phyloP scores from a whole-genome alignment of 2,888 invertebrate species.

The Tetragonisca angustula region DNA sequence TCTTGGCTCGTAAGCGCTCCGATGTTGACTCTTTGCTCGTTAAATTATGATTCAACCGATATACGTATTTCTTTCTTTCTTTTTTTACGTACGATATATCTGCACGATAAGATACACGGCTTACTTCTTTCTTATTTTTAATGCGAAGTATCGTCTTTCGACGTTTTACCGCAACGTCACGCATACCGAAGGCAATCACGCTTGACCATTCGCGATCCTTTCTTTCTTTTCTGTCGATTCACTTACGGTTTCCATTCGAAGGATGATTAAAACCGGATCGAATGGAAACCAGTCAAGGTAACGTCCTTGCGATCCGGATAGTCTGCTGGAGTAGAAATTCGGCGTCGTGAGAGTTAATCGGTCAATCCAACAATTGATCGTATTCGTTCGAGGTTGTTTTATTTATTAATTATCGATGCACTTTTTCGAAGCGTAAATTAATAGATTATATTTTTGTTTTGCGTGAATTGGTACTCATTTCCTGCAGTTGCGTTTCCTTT shows the following conservation, averaged over 20 bases:
- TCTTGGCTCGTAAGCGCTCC: background rate
- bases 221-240: conserved; percentile 41
- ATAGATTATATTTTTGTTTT: background rate
- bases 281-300: conserved; percentile 64
- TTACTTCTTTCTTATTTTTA: conserved; percentile 7
- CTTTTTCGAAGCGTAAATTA: background rate
- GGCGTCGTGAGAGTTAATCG: conserved; percentile 27
- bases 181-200: conserved; percentile 29
- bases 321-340: conserved; percentile 48
- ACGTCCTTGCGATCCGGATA: conserved; percentile 64
- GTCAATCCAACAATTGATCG: conserved; percentile 38
- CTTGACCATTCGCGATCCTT: conserved; percentile 27
- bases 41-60: conserved; percentile 11
- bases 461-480: background rate
- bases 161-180: conserved; percentile 35
- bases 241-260: conserved; percentile 62
- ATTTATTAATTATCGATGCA: background rate
- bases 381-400: background rate
- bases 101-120: conserved; percentile 11
- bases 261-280: conserved; percentile 68
- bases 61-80: background rate
- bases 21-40: background rate
- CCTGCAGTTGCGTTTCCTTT: background rate
- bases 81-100: background rate
- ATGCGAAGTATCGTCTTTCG: conserved; percentile 17